phyloP scores from a whole-genome alignment of 2,888 invertebrate genomes.

The Temnothorax unifasciatus region DNA sequence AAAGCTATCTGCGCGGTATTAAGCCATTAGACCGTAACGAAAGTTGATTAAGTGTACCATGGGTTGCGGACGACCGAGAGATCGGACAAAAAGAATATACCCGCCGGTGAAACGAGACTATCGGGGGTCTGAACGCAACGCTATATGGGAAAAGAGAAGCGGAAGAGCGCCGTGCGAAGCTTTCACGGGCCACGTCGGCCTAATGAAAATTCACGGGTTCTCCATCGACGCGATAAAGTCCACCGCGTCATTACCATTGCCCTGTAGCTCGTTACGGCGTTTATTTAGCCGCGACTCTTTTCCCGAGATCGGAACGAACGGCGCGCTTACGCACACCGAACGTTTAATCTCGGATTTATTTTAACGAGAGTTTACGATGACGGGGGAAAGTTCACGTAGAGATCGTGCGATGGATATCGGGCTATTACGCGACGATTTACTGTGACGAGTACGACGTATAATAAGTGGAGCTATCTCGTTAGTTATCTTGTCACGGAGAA shows the following conservation, averaged over 20 bases:
- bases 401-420: constrained; percentile 21
- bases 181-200: constrained; percentile 61
- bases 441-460: not conserved
- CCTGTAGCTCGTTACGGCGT: constrained; percentile 45
- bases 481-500: constrained; percentile 2
- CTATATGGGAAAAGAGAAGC: not conserved
- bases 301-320: constrained; percentile 27
- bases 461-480: constrained; percentile 4
- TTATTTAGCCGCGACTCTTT: constrained; percentile 45
- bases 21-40: constrained; percentile 80
- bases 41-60: constrained; percentile 80
- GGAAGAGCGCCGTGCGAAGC: constrained; percentile 18
- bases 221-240: constrained; percentile 51
- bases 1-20: constrained; percentile 79
- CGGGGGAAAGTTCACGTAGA: not conserved
- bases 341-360: constrained; percentile 44
- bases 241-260: constrained; percentile 56
- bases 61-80: constrained; percentile 59
- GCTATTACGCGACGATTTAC: constrained; percentile 3
- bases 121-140: not conserved
- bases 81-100: constrained; percentile 43
- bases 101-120: not conserved
- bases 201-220: constrained; percentile 69
- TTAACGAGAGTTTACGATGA: constrained; percentile 47
- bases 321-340: constrained; percentile 14